These are phyloP conservation scores for Ophioninae sp. DNA, from an alignment of 2,888 invertebrate species.

Conservation along the genomic window DNA sequence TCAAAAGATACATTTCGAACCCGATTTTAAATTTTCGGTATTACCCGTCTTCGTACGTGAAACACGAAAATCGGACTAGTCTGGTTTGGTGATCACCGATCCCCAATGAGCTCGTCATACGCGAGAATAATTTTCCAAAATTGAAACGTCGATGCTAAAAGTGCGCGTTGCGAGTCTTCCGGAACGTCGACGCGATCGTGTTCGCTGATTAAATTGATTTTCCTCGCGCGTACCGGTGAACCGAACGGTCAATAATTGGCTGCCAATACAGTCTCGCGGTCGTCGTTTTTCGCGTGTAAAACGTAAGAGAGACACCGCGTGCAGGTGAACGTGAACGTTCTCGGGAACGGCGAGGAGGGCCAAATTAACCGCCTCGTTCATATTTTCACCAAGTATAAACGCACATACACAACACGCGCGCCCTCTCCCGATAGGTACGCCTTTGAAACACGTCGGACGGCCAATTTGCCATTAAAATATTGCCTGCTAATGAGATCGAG, in stretches of 20 bases:
- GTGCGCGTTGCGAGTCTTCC: neutral
- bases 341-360: neutral
- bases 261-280: slow-evolving; percentile 2
- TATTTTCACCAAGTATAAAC: neutral
- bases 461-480: slow-evolving; percentile 79
- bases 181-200: neutral
- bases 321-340: slow-evolving; percentile 3
- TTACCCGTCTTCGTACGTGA: too few species aligned
- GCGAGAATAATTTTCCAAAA: too few species aligned
- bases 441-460: slow-evolving; percentile 52
- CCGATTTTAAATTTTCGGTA: too few species aligned
- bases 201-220: slow-evolving; percentile 33
- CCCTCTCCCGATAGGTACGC: neutral
- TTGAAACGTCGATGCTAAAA: neutral
- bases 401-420: neutral
- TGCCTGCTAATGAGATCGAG: slow-evolving; percentile 78
- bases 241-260: slow-evolving; percentile 28
- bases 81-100: too few species aligned
- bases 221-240: slow-evolving; percentile 1
- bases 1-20: too few species aligned
- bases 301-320: neutral
- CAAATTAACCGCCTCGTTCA: slow-evolving; percentile 18
- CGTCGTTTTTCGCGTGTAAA: neutral
- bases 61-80: too few species aligned
- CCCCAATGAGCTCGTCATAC: too few species aligned